phyloP scores from a whole-genome alignment of 2,113 vertebrate genomes.

The Steatornis caripensis region DNA sequence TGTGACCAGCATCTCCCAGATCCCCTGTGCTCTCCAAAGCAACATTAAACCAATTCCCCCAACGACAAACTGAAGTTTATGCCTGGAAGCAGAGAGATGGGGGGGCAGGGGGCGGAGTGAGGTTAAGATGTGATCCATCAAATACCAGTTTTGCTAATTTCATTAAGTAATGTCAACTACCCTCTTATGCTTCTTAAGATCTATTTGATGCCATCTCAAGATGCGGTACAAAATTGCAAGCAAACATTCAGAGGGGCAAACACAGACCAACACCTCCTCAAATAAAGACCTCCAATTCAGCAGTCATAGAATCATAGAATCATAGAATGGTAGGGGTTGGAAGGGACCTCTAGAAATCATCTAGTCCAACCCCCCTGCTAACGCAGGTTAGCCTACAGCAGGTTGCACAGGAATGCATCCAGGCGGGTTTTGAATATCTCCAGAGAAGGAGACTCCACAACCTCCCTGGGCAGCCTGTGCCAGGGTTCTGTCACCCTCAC shows the following conservation, averaged over 20 bases:
- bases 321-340: too few relatives aligned
- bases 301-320: too few relatives aligned
- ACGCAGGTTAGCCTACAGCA: too few relatives aligned
- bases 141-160: not conserved
- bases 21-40: not conserved
- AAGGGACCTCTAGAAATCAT: too few relatives aligned
- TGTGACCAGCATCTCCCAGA: not conserved
- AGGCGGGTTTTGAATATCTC: too few relatives aligned
- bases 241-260: not conserved
- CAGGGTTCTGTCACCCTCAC: too few relatives aligned
- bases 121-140: fast-evolving
- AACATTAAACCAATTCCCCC: not conserved
- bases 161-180: not conserved
- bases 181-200: not conserved
- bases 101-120: too few relatives aligned
- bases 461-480: too few relatives aligned
- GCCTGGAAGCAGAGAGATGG: not conserved
- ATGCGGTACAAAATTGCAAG: not conserved
- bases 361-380: too few relatives aligned
- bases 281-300: not conserved
- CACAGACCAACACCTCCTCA: not conserved
- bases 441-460: too few relatives aligned
- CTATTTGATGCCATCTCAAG: not conserved
- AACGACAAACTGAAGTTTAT: not conserved
- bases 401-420: too few relatives aligned